Evolutionary conservation across 1,140 invertebrate species (phyloP).

Genomic region (Atopsyche davidsoni): DNA sequence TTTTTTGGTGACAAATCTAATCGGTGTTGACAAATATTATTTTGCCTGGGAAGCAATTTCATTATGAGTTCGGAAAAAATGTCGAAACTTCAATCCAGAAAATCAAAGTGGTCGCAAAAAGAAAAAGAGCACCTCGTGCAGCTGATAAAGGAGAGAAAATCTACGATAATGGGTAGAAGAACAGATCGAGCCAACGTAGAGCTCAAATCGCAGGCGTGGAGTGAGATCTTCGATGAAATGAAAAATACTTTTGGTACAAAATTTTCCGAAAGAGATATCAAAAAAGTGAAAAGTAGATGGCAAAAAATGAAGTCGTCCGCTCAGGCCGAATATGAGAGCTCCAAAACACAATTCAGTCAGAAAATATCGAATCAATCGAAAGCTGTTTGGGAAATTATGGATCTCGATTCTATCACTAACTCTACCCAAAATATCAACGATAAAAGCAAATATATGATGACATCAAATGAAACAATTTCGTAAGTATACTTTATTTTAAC

Average conservation of each 20-base stretch:
- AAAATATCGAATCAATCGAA: not conserved
- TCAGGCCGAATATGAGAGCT: conserved; percentile 34
- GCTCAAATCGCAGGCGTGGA: conserved; percentile 43
- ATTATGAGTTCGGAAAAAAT: too few relatives aligned
- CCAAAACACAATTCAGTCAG: not conserved
- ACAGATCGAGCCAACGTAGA: conserved; percentile 35
- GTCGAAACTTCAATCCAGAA: not conserved
- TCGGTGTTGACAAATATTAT: too few relatives aligned
- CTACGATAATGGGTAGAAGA: conserved; percentile 39
- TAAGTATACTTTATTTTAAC: too few relatives aligned
- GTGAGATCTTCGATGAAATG: conserved; percentile 39
- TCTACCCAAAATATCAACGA: not conserved
- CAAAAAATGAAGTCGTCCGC: conserved; percentile 46
- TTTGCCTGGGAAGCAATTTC: too few relatives aligned
- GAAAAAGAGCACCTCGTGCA: conserved; percentile 43
- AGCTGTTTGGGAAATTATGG: not conserved
- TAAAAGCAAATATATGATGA: not conserved
- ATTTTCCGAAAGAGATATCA: conserved; percentile 38
- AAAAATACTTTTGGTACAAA: conserved; percentile 38
- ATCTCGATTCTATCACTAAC: not conserved
- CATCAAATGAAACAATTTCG: too few relatives aligned
- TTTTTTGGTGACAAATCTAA: too few relatives aligned
- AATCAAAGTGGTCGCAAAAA: conserved; percentile 39
- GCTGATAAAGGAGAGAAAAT: conserved; percentile 40
- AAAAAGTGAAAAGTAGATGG: conserved; percentile 46